phyloP scores from a whole-genome alignment of 2,888 invertebrate genomes.

The Smittia aterrima region DNA sequence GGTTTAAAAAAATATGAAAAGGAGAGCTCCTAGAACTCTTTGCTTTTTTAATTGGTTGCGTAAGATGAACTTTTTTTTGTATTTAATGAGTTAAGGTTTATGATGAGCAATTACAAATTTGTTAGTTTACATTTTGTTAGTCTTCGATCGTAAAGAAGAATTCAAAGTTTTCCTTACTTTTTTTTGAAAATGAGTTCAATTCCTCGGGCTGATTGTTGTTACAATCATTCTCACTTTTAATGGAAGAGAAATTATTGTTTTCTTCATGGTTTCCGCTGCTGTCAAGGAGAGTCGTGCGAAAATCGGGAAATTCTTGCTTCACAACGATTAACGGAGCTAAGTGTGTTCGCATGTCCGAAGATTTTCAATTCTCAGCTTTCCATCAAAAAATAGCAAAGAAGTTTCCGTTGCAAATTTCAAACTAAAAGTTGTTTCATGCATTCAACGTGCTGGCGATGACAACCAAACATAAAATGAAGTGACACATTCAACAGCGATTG shows the following conservation, averaged over 20 bases:
- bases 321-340: constrained; percentile 39
- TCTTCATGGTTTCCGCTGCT: constrained; percentile 20
- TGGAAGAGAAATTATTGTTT: constrained; percentile 24
- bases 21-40: too few relatives aligned
- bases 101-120: background rate
- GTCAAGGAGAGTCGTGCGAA: constrained; percentile 25
- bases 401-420: too few relatives aligned
- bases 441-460: background rate
- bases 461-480: background rate
- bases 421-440: constrained; percentile 9
- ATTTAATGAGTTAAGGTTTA: background rate
- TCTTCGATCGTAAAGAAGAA: background rate
- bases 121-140: background rate
- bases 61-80: background rate
- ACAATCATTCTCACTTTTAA: constrained; percentile 39
- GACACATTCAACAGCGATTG: constrained; percentile 17
- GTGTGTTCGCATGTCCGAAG: constrained; percentile 30
- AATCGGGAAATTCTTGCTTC: constrained; percentile 40
- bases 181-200: background rate
- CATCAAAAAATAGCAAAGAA: constrained; percentile 1
- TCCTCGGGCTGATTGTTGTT: constrained; percentile 39
- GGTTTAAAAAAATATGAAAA: too few relatives aligned
- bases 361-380: constrained; percentile 13
- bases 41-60: background rate
- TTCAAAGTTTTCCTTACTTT: constrained; percentile 29